These are phyloP conservation scores for Zaprionus obscuricornis DNA, from an alignment of 2,888 invertebrate genomes.

Conservation along the genomic window DNA sequence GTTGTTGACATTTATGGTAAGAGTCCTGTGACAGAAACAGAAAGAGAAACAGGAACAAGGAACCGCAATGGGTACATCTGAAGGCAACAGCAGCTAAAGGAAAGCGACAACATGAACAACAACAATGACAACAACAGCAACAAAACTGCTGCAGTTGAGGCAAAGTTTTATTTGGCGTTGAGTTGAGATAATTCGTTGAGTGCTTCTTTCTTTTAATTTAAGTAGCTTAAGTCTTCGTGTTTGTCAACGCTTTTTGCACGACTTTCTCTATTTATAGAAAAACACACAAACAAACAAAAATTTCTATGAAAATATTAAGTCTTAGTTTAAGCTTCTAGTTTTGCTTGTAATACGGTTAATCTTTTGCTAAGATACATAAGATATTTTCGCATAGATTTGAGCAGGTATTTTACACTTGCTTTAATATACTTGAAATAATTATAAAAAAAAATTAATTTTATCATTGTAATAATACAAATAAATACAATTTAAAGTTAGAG, in stretches of 20 bases:
- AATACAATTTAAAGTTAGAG: too few species aligned
- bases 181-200: conserved; percentile 53
- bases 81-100: background rate
- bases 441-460: too few species aligned
- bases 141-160: conserved; percentile 39
- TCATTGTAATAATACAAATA: too few species aligned
- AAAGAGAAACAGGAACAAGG: background rate
- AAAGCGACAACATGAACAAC: background rate
- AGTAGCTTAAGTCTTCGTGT: conserved; percentile 61
- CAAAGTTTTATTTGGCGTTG: conserved; percentile 55
- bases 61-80: conserved; percentile 6
- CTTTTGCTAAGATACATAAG: too few species aligned
- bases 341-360: too few species aligned
- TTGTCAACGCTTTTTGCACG: conserved; percentile 24
- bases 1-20: conserved; percentile 55
- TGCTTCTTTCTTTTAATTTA: conserved; percentile 55
- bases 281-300: too few species aligned
- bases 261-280: too few species aligned
- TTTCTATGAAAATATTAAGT: too few species aligned
- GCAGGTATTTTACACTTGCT: too few species aligned
- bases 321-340: too few species aligned
- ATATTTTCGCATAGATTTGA: too few species aligned
- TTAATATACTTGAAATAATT: too few species aligned
- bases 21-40: conserved; percentile 18
- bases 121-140: background rate